Evolutionary conservation across 2,113 vertebrate genomes (phyloP).

Genomic region (Zapornia atra): DNA sequence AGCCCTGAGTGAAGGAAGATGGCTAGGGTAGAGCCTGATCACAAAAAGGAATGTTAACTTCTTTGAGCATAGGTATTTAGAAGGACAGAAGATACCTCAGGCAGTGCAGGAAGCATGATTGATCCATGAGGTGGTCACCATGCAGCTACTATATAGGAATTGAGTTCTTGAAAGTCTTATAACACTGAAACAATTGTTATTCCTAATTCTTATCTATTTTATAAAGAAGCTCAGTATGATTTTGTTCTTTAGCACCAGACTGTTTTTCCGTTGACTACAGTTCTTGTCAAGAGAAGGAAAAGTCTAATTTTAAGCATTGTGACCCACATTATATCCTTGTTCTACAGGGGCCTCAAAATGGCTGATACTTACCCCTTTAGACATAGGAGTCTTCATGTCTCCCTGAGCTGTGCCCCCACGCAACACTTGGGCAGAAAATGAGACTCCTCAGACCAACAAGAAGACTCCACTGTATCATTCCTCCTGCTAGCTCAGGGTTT

Average conservation of each 20-base stretch:
- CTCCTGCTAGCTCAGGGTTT: background rate
- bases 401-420: rapidly evolving
- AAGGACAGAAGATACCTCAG: background rate
- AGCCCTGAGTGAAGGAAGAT: background rate
- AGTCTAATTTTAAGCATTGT: background rate
- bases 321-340: background rate
- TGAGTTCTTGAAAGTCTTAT: background rate
- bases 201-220: background rate
- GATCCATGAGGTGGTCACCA: background rate
- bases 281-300: background rate
- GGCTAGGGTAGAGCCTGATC: background rate
- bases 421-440: background rate
- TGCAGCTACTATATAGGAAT: background rate
- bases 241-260: background rate
- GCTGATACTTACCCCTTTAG: background rate
- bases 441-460: background rate
- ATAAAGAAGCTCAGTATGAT: background rate
- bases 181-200: background rate
- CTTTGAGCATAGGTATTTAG: background rate
- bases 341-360: background rate
- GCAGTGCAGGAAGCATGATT: background rate
- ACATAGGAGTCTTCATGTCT: background rate
- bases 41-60: background rate
- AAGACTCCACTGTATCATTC: background rate
- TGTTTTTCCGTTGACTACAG: background rate